Evolutionary conservation across 2,113 vertebrate genomes (phyloP), one percentile per base, ranked within the genome.

Genomic region (Elephantulus edwardii): DNA sequence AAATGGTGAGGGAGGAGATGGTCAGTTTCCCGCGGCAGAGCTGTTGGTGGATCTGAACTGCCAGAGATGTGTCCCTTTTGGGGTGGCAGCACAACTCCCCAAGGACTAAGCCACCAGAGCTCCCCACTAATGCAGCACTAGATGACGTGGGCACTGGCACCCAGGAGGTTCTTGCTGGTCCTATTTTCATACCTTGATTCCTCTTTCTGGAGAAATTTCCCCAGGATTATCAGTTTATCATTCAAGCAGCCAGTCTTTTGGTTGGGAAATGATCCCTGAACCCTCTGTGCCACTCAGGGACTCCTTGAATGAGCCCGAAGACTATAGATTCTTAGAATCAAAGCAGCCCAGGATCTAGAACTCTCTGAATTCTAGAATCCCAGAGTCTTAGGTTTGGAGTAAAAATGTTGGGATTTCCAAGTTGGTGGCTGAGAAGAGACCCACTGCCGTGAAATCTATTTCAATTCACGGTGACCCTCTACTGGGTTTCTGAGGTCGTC

Each of bases 101-200:
- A n/a, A n/a, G n/a, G 13, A 8, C 7, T 5, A n/a, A 66, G 33
- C 62, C 62, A 66, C 62, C 5, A 14, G 62, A 33, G 60, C 28
- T 33, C 13, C 19, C 62, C 17, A 17, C 8, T 16, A 35, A 5
- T 35, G 4, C 33, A 35, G 64, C 13, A 5, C n/a, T 66, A 33
- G 64, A 35, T n/a, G 19, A 35, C 26, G 28, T 12, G 20, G 64
- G 17, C 64, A 17, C 8, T 66, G 64, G 42, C 66, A 54, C 35
- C 11, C 0, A 2, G 30, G 2, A 11, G 48, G 71, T 19, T 52
- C 46, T 20, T 28, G 75, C 19, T 64, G 44, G 8, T n/a, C n/a
- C 20, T 17, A 30, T 0, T 0, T 17, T 54, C 40, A 20, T 20
- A 56, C 38, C 44, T 0, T 17, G 7, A 7, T 28, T 42, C 52